Evolutionary conservation across 2,113 vertebrate genomes (phyloP).

Genomic region (Stigmatopora nigra): DNA sequence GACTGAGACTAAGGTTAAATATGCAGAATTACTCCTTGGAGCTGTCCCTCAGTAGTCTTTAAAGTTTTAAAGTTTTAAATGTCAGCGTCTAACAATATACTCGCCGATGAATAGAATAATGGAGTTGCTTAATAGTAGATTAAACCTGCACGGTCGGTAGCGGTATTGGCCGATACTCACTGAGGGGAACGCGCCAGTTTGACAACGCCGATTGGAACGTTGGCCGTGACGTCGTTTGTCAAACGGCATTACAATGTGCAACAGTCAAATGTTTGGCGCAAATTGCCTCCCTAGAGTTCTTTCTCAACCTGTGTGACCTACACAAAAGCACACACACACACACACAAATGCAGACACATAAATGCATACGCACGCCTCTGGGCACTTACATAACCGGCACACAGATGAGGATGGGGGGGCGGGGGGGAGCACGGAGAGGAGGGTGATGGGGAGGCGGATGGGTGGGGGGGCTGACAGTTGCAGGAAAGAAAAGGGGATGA

Average conservation of each 20-base stretch:
- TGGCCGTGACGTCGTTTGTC: slow-evolving; percentile 2
- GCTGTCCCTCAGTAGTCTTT: too few species aligned
- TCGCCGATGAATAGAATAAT: too few species aligned
- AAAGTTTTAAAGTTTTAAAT: too few species aligned
- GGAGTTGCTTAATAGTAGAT: too few species aligned
- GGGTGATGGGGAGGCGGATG: neutral
- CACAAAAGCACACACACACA: neutral
- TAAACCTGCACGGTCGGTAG: too few species aligned
- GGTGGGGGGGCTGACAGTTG: slow-evolving; percentile 5
- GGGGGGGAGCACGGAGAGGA: slow-evolving; percentile 10
- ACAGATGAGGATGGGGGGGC: slow-evolving; percentile 14
- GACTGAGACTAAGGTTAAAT: too few species aligned
- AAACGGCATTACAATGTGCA: slow-evolving; percentile 16
- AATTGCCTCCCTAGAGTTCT: slow-evolving; percentile 18
- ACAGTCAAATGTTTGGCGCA: slow-evolving; percentile 14
- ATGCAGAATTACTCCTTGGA: too few species aligned
- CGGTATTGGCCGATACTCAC: too few species aligned
- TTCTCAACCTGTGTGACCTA: slow-evolving; percentile 15
- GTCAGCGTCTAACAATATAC: too few species aligned
- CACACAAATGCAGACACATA: neutral
- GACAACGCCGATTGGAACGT: too few species aligned
- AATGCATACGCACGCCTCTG: slow-evolving; percentile 19
- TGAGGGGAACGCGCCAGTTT: too few species aligned
- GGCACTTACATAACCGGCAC: slow-evolving; percentile 40
- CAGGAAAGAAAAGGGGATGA: slow-evolving; percentile 9